A percentile compares a stretch with the other conserved stretches of the same genome.
Conservation (phyloP, 2,113 vertebrate genomes). For the Monopterus albus region DNA sequence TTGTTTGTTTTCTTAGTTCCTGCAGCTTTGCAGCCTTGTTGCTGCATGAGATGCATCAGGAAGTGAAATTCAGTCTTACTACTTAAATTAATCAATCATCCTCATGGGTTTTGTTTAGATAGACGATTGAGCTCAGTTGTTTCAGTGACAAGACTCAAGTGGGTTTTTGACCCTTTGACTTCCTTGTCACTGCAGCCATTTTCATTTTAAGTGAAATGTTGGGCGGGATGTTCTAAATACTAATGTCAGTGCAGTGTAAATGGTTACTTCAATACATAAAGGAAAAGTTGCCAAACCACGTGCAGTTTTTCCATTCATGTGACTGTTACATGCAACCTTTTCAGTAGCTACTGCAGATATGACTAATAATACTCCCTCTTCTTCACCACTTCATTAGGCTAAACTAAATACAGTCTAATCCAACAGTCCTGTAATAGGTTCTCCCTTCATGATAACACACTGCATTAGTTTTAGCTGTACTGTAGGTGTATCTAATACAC, state of each 20-base stretch:
- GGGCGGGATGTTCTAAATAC: neutral
- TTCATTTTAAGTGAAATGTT: neutral
- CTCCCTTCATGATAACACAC: no score
- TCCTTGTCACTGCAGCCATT: conserved; percentile 25
- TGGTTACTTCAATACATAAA: neutral
- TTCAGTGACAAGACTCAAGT: conserved; percentile 42
- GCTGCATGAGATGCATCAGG: conserved; percentile 48
- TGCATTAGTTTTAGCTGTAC: no score
- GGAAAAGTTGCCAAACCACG: no score
- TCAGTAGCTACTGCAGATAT: no score
- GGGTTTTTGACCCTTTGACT: conserved; percentile 46
- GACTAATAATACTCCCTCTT: no score
- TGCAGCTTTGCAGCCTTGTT: neutral
- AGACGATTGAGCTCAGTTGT: conserved; percentile 37
- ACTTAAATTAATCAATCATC: conserved; percentile 14
- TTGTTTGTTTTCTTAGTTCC: conserved; percentile 5
- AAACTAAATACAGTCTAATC: no score
- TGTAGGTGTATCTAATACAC: no score
- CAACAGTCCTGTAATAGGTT: no score
- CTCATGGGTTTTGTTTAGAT: conserved; percentile 4
- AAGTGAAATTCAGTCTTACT: conserved; percentile 1
- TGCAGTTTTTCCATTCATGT: no score
- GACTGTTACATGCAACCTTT: no score
- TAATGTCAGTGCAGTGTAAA: neutral
- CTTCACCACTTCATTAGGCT: no score